Conservation (phyloP, 2,888 invertebrate genomes). For the Dromius quadrimaculatus region DNA sequence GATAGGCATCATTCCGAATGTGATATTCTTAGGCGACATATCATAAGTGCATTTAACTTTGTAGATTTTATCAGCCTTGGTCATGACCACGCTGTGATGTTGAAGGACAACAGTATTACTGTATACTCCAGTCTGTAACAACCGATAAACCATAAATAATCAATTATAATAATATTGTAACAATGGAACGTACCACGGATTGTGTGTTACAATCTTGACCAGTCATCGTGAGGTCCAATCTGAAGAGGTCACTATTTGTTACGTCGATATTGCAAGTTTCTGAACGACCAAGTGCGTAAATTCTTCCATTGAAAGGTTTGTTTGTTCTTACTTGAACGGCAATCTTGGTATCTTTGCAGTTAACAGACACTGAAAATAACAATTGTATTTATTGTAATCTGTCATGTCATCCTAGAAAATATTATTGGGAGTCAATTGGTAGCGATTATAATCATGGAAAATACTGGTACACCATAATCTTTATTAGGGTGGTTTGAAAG, state of each 20-base stretch:
- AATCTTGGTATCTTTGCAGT: conserved; percentile 94
- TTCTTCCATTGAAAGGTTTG: conserved; percentile 94
- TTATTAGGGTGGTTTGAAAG: too few relatives aligned
- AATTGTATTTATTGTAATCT: too few relatives aligned
- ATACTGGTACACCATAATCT: conserved; percentile 35
- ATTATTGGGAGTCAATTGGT: too few relatives aligned
- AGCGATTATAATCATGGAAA: too few relatives aligned
- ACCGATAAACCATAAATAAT: conserved; percentile 37
- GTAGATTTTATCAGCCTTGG: conserved; percentile 96
- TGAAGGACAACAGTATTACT: conserved; percentile 94
- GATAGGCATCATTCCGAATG: conserved; percentile 98
- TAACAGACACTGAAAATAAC: conserved; percentile 82
- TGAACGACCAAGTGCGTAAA: conserved; percentile 92
- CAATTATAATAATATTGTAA: conserved; percentile 38
- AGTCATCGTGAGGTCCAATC: conserved; percentile 91
- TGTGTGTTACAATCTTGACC: conserved; percentile 97
- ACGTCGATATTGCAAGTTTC: conserved; percentile 97
- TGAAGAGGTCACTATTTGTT: conserved; percentile 91
- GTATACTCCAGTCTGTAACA: conserved; percentile 87
- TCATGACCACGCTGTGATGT: conserved; percentile 96
- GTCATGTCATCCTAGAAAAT: too few relatives aligned
- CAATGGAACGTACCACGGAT: conserved; percentile 82
- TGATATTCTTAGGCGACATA: conserved; percentile 96
- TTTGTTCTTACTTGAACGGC: conserved; percentile 93
- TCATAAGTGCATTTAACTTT: conserved; percentile 97